Conservation (phyloP, 2,888 invertebrate genomes). For the Thera britannica region DNA sequence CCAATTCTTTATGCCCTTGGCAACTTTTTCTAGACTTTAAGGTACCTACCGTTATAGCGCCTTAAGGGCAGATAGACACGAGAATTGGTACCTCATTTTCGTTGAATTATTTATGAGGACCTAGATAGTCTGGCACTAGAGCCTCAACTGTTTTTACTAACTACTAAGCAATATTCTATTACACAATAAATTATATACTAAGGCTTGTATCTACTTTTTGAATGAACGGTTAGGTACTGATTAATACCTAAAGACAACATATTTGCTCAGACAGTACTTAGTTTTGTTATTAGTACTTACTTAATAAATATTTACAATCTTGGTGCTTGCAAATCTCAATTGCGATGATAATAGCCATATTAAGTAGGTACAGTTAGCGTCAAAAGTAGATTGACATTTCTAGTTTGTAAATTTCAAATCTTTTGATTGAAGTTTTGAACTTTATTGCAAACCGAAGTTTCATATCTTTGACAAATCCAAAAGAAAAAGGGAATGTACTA, state of each 20-base stretch:
- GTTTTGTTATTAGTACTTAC: too few species aligned
- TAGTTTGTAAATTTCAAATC: too few species aligned
- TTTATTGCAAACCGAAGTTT: too few species aligned
- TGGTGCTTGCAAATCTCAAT: too few species aligned
- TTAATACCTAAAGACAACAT: not conserved
- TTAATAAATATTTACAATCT: too few species aligned
- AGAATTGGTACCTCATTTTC: not conserved
- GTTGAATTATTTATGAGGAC: constrained; percentile 7
- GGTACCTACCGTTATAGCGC: constrained; percentile 6
- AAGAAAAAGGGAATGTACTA: too few species aligned
- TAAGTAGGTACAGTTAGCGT: too few species aligned
- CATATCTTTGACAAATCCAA: too few species aligned
- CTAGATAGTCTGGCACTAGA: not conserved
- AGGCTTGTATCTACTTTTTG: constrained; percentile 4
- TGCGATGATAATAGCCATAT: too few species aligned
- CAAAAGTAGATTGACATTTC: too few species aligned
- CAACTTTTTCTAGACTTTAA: constrained; percentile 12
- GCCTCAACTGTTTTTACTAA: constrained; percentile 2
- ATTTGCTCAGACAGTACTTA: not conserved
- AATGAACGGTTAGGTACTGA: not conserved
- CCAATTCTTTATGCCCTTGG: constrained; percentile 7
- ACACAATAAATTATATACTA: constrained; percentile 8
- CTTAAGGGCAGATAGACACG: constrained; percentile 9
- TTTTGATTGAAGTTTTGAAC: too few species aligned
- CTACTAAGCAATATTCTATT: constrained; percentile 10